A percentile compares a stretch with the other conserved stretches of the same genome.
Evolutionary conservation across 2,113 vertebrate species (phyloP).

Genomic region (Pseudorhombus dupliciocellatus): DNA sequence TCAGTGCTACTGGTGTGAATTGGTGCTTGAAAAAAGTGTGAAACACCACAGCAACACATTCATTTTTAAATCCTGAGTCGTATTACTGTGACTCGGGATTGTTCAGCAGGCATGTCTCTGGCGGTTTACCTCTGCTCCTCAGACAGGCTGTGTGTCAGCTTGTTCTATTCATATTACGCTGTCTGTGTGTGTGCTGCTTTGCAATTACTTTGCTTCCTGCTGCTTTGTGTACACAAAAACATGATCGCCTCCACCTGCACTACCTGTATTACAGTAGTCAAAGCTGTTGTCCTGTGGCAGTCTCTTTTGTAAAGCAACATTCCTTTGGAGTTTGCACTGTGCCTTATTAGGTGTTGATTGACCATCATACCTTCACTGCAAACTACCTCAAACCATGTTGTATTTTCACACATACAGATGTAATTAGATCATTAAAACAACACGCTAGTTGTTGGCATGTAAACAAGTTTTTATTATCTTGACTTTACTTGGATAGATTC

Average conservation of each 20-base stretch:
- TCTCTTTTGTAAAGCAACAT: not conserved
- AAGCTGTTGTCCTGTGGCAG: not conserved
- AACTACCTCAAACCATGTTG: too few relatives aligned
- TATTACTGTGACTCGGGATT: too few relatives aligned
- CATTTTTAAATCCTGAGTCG: too few relatives aligned
- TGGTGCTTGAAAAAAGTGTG: conserved; percentile 5
- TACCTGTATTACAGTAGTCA: not conserved
- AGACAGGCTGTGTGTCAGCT: not conserved
- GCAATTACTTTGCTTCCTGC: not conserved
- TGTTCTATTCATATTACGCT: not conserved
- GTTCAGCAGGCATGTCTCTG: too few relatives aligned
- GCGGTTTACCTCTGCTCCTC: too few relatives aligned
- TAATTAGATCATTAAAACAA: too few relatives aligned
- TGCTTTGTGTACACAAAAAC: not conserved
- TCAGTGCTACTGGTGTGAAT: conserved; percentile 23
- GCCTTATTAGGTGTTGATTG: too few relatives aligned
- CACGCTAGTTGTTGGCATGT: too few relatives aligned
- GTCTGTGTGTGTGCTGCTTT: not conserved
- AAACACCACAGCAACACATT: not conserved
- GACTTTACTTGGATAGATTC: too few relatives aligned
- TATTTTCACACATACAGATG: too few relatives aligned
- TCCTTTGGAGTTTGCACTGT: not conserved
- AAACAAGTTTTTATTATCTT: too few relatives aligned
- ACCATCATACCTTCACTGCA: too few relatives aligned
- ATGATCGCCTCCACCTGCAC: not conserved